Base-by-base conservation (phyloP, 2,888 invertebrate genomes). In the Synanthedon tipuliformis region DNA sequence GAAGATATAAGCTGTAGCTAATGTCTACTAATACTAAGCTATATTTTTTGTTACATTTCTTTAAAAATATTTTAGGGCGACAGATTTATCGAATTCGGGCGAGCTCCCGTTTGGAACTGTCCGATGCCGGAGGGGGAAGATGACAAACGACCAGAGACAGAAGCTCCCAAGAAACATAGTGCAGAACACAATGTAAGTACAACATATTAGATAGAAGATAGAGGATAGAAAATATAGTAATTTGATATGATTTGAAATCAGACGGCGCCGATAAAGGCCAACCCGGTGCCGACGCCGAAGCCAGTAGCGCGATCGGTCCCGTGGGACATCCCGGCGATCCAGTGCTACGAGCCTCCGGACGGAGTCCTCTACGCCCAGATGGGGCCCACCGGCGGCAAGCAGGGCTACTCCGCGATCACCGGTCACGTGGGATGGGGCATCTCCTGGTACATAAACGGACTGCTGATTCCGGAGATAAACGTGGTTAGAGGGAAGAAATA, bases 341-440 rank as follows among this genome's bases (percentile, higher is more conserved):
- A 94, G 73, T 97, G 97, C 75, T 81, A 94, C 71, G 96, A 96
- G 75, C 96, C 96, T 0, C 94, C 95, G 48, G 96, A 97, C 72
- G 95, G 95, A 12, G 95, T 96, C 3, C 94, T 95, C 78, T 96
- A 95, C 78, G 96, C 96, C 1, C 96, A 97, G 81, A 94, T 96
- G 92, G 96, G 96, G 5, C 96, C 96, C 15, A 95, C 96, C 4
- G 97, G 96, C 2, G 96, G 96, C 27, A 94, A 94, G 74, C 92
- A 92, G 64, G 96, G 97, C 23, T 97, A 96, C 78, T 90, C 94
- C 11, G 95, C 96, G 2, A 96, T 95, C 52, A 95, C 95, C 52
- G 95, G 95, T 94, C 67, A 95, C 76, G 95, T 96, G 15, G 96
- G 96, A 41, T 96, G 96, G 96, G 96, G 97, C 34, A 94, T 96